phyloP scores from a whole-genome alignment of 2,113 vertebrate genomes.

The Crotophaga sulcirostris region DNA sequence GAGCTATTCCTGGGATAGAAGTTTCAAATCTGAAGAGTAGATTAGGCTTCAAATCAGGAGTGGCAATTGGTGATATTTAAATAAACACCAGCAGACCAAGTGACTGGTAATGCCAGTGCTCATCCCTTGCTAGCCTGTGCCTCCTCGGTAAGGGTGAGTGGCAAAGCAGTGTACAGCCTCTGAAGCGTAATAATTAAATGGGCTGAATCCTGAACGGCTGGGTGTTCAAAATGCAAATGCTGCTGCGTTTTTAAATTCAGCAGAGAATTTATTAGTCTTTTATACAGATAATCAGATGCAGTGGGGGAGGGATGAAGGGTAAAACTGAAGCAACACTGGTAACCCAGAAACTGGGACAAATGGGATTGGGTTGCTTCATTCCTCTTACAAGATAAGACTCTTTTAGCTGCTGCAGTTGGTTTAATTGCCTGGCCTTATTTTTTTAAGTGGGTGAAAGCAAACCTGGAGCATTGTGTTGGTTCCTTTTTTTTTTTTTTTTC shows the following conservation, averaged over 20 bases:
- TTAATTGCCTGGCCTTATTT: neutral
- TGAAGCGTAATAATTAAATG: conserved; percentile 14
- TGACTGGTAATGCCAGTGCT: neutral
- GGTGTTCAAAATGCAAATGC: conserved; percentile 43
- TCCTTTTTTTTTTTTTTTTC: neutral
- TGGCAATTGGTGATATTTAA: neutral
- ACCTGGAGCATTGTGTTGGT: neutral
- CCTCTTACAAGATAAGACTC: neutral
- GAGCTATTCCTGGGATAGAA: neutral
- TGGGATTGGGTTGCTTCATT: neutral
- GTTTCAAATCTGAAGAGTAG: neutral
- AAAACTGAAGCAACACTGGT: neutral
- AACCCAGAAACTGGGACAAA: neutral
- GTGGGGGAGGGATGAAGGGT: neutral
- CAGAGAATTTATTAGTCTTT: conserved; percentile 17
- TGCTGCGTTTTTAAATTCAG: neutral
- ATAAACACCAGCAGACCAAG: neutral
- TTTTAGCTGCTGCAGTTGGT: neutral
- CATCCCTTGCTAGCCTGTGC: fast-evolving
- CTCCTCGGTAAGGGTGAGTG: neutral
- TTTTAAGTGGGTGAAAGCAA: neutral
- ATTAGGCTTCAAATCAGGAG: neutral
- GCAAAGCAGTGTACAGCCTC: neutral
- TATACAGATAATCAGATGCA: neutral
- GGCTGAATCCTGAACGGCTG: neutral